Conservation (phyloP, 2,113 vertebrate genomes). For the Salvelinus sp. region DNA sequence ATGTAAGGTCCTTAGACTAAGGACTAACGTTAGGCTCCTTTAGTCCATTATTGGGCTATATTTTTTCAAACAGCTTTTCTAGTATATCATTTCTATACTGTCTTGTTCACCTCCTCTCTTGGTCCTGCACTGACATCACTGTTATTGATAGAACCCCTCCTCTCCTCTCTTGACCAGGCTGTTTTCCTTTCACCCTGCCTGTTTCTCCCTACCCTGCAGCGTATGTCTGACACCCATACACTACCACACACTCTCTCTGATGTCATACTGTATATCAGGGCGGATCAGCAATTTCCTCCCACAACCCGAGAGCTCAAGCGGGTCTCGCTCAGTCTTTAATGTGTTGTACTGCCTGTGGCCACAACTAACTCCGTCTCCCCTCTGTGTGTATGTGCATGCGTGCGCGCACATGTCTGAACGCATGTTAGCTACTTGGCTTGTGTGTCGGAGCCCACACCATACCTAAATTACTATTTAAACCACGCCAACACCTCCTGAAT, state of each 20-base stretch:
- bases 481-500: not conserved
- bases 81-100: too few species aligned
- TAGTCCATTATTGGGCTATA: too few species aligned
- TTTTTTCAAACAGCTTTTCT: too few species aligned
- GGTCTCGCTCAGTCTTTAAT: constrained; percentile 53
- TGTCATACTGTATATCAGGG: constrained; percentile 48
- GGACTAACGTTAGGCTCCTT: too few species aligned
- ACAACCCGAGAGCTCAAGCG: constrained; percentile 17
- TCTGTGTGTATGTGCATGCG: not conserved
- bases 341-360: constrained; percentile 42
- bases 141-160: too few species aligned
- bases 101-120: too few species aligned
- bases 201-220: not conserved
- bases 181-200: too few species aligned
- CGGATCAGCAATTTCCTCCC: constrained; percentile 53
- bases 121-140: too few species aligned
- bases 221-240: not conserved
- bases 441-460: not conserved
- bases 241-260: constrained; percentile 42
- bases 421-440: not conserved
- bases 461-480: not conserved
- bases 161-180: too few species aligned
- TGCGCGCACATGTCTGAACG: constrained; percentile 1
- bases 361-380: constrained; percentile 6
- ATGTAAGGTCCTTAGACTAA: too few species aligned